phyloP scores from a whole-genome alignment of 2,113 vertebrate species.

The Ciconia stormi region DNA sequence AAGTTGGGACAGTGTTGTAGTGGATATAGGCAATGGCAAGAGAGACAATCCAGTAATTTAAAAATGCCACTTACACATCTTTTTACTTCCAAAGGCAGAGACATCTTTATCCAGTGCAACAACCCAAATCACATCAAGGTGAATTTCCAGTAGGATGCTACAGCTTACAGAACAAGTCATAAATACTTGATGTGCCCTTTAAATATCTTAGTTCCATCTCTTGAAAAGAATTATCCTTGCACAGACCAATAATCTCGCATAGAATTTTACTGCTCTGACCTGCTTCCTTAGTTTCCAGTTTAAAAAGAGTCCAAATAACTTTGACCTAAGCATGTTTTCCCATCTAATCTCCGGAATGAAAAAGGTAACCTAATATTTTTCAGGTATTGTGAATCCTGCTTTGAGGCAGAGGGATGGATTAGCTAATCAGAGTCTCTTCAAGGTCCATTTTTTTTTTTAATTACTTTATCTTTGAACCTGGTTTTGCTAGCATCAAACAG shows the following conservation, averaged over 20 bases:
- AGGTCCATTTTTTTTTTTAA: not conserved
- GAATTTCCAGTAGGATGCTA: conserved; percentile 26
- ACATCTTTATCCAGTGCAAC: not conserved
- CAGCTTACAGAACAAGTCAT: conserved; percentile 18
- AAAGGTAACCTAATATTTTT: not conserved
- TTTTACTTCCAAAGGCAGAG: conserved; percentile 5
- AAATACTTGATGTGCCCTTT: conserved; percentile 59
- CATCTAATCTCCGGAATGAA: not conserved
- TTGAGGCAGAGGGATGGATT: not conserved
- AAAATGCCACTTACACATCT: not conserved
- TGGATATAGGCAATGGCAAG: not conserved
- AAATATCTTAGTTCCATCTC: conserved; percentile 38
- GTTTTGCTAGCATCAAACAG: not conserved
- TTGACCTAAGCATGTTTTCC: not conserved
- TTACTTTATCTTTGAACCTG: not conserved
- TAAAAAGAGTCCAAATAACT: not conserved
- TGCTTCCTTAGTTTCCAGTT: not conserved
- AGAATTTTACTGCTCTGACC: not conserved
- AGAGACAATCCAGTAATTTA: not conserved
- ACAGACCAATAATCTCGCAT: conserved; percentile 26
- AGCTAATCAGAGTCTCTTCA: not conserved
- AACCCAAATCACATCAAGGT: conserved; percentile 29
- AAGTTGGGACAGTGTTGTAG: not conserved
- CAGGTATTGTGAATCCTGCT: not conserved
- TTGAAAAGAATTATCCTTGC: conserved; percentile 40